phyloP scores from a whole-genome alignment of 2,888 invertebrate genomes.

The Gastracanthus pulcherrimus region DNA sequence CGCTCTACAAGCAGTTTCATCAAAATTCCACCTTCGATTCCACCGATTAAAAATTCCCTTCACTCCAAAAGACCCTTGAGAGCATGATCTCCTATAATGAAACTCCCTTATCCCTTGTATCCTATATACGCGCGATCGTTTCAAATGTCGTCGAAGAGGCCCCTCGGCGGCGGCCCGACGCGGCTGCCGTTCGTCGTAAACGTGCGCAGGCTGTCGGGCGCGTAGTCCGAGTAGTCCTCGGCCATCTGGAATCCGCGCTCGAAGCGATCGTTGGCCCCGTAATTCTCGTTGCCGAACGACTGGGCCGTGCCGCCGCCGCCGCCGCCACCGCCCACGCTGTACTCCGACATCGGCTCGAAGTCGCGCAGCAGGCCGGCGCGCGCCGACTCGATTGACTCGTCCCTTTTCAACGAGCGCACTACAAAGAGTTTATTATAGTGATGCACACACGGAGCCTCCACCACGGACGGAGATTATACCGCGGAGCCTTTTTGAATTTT shows the following conservation, averaged over 20 bases:
- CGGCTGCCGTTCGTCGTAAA: constrained; percentile 77
- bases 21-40: too few relatives aligned
- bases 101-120: not conserved
- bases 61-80: too few relatives aligned
- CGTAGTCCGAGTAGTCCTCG: constrained; percentile 74
- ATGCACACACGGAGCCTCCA: not conserved
- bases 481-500: too few relatives aligned
- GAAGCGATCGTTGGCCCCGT: constrained; percentile 66
- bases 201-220: constrained; percentile 73
- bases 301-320: too few relatives aligned
- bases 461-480: too few relatives aligned
- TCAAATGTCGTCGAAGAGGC: constrained; percentile 90
- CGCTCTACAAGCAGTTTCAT: too few relatives aligned
- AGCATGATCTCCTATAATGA: too few relatives aligned
- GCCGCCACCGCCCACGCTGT: constrained; percentile 79
- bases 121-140: not conserved
- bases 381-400: constrained; percentile 84
- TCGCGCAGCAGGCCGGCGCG: constrained; percentile 88
- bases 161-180: constrained; percentile 85
- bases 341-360: constrained; percentile 84
- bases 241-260: constrained; percentile 63
- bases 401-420: constrained; percentile 79
- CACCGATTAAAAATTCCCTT: too few relatives aligned
- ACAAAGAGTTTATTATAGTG: constrained; percentile 49
- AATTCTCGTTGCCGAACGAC: constrained; percentile 60